phyloP scores from a whole-genome alignment of 2,888 invertebrate species.

The Eupithecia tripunctaria region DNA sequence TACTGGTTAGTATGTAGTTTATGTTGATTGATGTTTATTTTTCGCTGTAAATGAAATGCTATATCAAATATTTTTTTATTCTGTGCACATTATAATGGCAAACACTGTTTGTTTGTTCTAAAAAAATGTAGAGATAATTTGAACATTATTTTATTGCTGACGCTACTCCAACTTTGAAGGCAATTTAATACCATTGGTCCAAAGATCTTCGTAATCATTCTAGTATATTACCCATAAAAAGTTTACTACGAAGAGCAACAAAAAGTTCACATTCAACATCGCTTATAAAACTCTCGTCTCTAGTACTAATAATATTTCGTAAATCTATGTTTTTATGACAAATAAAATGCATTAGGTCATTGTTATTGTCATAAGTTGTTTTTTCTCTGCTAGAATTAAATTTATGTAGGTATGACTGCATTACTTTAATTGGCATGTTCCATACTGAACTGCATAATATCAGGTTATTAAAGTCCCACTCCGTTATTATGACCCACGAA shows the following conservation, averaged over 20 bases:
- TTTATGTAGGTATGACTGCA: conserved; percentile 54
- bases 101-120: no score
- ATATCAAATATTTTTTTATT: background rate
- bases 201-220: conserved; percentile 52
- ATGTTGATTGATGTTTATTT: background rate
- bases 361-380: conserved; percentile 53
- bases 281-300: conserved; percentile 9
- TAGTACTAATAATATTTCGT: conserved; percentile 12
- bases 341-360: conserved; percentile 51
- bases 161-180: conserved; percentile 53
- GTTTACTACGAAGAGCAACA: conserved; percentile 39
- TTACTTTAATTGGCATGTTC: conserved; percentile 63
- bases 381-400: conserved; percentile 56
- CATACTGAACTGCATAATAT: conserved; percentile 67
- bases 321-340: conserved; percentile 15
- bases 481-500: conserved; percentile 34
- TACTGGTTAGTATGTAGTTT: background rate
- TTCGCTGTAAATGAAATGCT: background rate
- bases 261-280: conserved; percentile 27
- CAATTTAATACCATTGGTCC: conserved; percentile 52
- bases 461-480: conserved; percentile 56
- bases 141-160: conserved; percentile 45
- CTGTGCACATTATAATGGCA: background rate
- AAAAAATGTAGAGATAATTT: no score
- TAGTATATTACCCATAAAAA: conserved; percentile 44